Evolutionary conservation across 2,797 vertebrate species (phyloP).

Genomic region (Poecilia velifera): DNA sequence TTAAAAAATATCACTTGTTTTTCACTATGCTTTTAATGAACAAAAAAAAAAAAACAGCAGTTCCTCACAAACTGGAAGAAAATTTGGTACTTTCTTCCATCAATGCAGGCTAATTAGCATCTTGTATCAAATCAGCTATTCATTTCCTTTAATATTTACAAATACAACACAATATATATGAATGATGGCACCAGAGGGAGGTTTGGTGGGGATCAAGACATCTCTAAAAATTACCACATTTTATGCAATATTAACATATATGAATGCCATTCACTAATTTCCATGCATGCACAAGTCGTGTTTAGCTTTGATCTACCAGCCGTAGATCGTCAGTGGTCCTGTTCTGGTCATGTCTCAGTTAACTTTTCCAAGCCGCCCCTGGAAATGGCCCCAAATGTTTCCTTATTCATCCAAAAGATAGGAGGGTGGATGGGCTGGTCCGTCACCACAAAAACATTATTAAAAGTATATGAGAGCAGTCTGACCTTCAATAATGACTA

Average conservation of each 20-base stretch:
- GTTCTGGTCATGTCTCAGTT: neutral
- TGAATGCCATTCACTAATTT: neutral
- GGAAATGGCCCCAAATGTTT: neutral
- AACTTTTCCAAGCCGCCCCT: neutral
- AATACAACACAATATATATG: neutral
- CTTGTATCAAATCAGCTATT: neutral
- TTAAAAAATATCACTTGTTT: neutral
- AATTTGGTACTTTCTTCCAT: neutral
- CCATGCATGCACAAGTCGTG: neutral
- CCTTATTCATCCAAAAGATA: conserved; percentile 3
- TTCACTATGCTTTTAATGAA: neutral
- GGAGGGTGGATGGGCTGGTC: neutral
- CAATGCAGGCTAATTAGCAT: neutral
- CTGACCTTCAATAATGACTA: conserved; percentile 60
- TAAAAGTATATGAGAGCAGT: conserved; percentile 69
- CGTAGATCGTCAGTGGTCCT: neutral
- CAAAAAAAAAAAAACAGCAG: neutral
- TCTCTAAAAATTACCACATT: neutral
- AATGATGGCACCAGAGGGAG: neutral
- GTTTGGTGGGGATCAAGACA: neutral
- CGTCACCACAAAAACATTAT: conserved; percentile 61
- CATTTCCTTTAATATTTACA: neutral
- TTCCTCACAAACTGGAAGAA: neutral
- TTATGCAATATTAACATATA: neutral
- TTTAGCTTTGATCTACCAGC: neutral